Percentiles rank a stretch among this genome's conserved stretches.
Evolutionary conservation across 2,888 invertebrate species (phyloP).

Genomic region (Belgica antarctica): DNA sequence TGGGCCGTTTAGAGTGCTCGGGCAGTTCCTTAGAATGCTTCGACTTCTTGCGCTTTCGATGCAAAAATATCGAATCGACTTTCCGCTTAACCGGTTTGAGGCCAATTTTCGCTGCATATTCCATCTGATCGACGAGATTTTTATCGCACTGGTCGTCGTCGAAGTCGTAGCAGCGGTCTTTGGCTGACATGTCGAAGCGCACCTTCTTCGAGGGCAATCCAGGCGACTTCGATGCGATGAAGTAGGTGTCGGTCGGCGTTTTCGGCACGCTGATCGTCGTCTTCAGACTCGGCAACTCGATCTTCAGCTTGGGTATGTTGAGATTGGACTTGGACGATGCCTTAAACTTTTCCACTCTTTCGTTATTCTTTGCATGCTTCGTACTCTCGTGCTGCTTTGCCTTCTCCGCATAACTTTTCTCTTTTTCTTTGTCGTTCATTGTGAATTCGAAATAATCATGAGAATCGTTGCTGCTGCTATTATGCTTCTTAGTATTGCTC

Average conservation of each 20-base stretch:
- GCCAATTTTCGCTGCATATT: conserved; percentile 54
- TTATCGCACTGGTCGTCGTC: conserved; percentile 15
- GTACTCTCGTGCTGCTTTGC: conserved; percentile 34
- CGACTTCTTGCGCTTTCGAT: conserved; percentile 60
- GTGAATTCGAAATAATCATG: conserved; percentile 34
- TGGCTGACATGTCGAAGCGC: conserved; percentile 32
- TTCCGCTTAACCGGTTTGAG: conserved; percentile 51
- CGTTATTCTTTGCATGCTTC: conserved; percentile 35
- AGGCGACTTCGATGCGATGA: conserved; percentile 33
- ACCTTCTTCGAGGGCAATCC: conserved; percentile 20
- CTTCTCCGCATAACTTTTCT: conserved; percentile 21
- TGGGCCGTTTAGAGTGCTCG: conserved; percentile 56
- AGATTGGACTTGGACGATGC: conserved; percentile 32
- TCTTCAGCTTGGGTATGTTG: conserved; percentile 52
- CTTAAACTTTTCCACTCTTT: conserved; percentile 38
- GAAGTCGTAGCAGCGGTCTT: conserved; percentile 18
- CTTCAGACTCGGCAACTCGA: conserved; percentile 52
- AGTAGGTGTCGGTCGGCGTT: conserved; percentile 32
- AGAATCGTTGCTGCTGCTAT: conserved; percentile 26
- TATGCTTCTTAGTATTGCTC: conserved; percentile 35
- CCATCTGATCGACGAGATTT: conserved; percentile 51
- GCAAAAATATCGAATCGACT: conserved; percentile 48
- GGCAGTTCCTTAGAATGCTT: conserved; percentile 61
- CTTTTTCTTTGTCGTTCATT: conserved; percentile 40
- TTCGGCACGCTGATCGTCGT: conserved; percentile 49